Evolutionary conservation across 2,113 vertebrate species (phyloP), one percentile per base, ranked within the genome.

Genomic region (Smithornis capensis): DNA sequence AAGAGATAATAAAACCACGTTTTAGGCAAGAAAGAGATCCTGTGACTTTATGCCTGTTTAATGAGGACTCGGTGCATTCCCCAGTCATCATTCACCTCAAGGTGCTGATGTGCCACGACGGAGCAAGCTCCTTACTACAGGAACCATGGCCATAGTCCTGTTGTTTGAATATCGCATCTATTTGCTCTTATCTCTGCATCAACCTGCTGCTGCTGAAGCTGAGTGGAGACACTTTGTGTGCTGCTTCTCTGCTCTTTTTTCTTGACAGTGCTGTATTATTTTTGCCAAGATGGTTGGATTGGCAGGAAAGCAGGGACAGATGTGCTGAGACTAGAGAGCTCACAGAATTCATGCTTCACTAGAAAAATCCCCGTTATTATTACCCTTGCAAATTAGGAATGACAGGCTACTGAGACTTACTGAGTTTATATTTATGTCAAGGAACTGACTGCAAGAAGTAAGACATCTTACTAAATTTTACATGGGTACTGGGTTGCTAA

Each of bases 331-430:
- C 64, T 83, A 47, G 83, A 94, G 67, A 95, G 83, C 86, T 95
- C 73, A 50, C 60, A 78, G 70, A 94, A 96, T 92, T 95, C 89
- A 88, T 75, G 76, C 89, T 93, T 95, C 82, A 70, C 85, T 87
- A 47, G 92, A 84, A 94, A 75, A 24, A 0, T 0, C 10, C 45
- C 49, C 73, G 27, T 91, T 94, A 83, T 95, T 95, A 95, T 95
- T 95, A 93, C 59, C 75, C 64, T 90, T 95, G 71, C 90, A 96
- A 93, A 97, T 96, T 88, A 78, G 95, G 83, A 87, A 70, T 90
- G 90, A 92, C 94, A 93, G 79, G 59, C 82, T 95, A 79, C 79
- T 35, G 90, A 91, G 64, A 19, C 76, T 94, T 90, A 90, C 63
- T 74, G 59, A 65, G 67, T 90, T 95, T 95, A 55, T 95, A 93